Base-by-base conservation (phyloP, 1,140 invertebrate species). In the Sinonovacula constricta region DNA sequence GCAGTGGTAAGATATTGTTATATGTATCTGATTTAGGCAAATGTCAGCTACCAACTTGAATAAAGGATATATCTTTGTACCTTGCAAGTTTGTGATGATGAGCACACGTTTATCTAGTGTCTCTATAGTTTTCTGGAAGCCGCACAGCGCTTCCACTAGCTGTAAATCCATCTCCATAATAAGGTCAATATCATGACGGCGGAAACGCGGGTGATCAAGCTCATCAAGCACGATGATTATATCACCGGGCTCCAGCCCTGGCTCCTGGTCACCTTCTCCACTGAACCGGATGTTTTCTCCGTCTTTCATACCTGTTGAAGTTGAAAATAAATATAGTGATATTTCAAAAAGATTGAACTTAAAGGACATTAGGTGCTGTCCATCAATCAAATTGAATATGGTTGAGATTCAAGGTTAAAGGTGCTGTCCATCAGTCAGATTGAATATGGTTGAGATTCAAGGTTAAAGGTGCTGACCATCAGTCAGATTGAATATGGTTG, bases 161-260 rank as follows among this genome's bases (percentile, higher is more conserved):
- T 95, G 94, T 72, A 99, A 92, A 45, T 92, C 89, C 87, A 92
- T 88, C 74, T 94, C 93, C 92, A 98, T 94, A 66, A 98, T 94
- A 18, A 99, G 92, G 93, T 99, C 97, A 84, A 93, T 94, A 5
- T 95, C 95, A 26, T 94, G 93, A 67, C 98, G 94, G 89, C 95
- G 96, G 90, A 93, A 97, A 30, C 92, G 90, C 62, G 82, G 45
- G 72, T 99, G 97, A 85, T 97, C 95, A 89, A 98, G 97, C 87
- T 99, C 97, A 88, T 99, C 98, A 56, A 99, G 92, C n/a, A 99
- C 94, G 85, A 99, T 97, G 76, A 99, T 95, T 82, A 99, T 97
- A 91, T 99, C 98, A 30, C 97, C 94, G 85, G 98, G 95, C 83
- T 93, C 93, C 31, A 97, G 90, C 15, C 97, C 97, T 0, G 98